Evolutionary conservation across 2,888 invertebrate genomes (phyloP), one percentile per base, ranked within the genome.

Genomic region (Drosophila fungiperda): DNA sequence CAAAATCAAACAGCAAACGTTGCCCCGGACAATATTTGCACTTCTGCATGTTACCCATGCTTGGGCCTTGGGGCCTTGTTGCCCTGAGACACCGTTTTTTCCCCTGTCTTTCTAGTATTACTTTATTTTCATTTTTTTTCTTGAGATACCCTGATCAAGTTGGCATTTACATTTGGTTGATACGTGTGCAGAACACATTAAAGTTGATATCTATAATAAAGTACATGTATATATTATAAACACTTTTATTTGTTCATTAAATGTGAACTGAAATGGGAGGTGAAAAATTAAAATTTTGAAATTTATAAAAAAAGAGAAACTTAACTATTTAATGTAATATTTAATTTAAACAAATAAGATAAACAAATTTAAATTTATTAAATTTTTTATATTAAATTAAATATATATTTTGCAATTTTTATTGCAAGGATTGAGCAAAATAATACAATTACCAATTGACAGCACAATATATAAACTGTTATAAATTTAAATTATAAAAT

Each of bases 1-100:
- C 73, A 81, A 87, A 89, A 87, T 86, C 87, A 87, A 88, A 87
- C 76, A 88, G 78, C 80, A 78, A 85, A 86, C 68, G 69, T 78
- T 76, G 78, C 55, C 74, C 77, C 69, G 68, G 57, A 68, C 78
- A 82, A 78, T 76, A 78, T 78, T 78, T 80, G 78, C 78, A 70
- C 77, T 80, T 73, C 45, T 48, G 74, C 67, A 57, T 45, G 53
- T 66, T 53, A 50, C 20, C 26, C n/a, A n/a, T 42, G 72, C 59
- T 69, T 52, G 69, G 35, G 70, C 70, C 70, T 72, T 55, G 50
- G 77, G 75, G 75, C 54, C 73, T 74, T 74, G 74, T 64, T 69
- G 73, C 35, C 45, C 32, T n/a, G 20, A 40, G 58, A 50, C 42
- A 65, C 68, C 68, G 62, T 38, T 59, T 65, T 60, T 66, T 20